Percentiles rank a stretch among this genome's conserved stretches.
Evolutionary conservation across 2,797 vertebrate species (phyloP).

Genomic region (Lerista edwardsae): DNA sequence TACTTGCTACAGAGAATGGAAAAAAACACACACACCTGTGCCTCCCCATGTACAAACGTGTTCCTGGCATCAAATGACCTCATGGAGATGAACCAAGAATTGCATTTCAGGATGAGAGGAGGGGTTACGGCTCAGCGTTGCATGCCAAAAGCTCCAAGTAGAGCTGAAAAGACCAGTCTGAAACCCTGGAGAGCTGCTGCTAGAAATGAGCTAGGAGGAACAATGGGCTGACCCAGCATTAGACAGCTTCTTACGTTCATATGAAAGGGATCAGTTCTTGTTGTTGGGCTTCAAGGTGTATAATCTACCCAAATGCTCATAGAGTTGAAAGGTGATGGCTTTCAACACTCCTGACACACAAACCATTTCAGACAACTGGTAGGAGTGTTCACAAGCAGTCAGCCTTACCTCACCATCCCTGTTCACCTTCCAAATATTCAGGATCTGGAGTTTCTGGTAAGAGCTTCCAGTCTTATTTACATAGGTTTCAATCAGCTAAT

Average conservation of each 20-base stretch:
- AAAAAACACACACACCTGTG: neutral
- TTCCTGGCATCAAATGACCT: neutral
- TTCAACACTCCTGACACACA: neutral
- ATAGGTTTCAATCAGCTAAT: conserved; percentile 86
- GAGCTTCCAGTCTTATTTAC: conserved; percentile 73
- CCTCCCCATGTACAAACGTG: neutral
- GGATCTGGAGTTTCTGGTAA: conserved; percentile 56
- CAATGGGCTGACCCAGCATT: too few relatives aligned
- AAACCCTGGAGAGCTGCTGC: too few relatives aligned
- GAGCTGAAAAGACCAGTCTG: too few relatives aligned
- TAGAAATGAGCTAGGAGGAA: too few relatives aligned
- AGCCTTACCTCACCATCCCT: conserved; percentile 85
- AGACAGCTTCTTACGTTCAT: too few relatives aligned
- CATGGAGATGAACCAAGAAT: neutral
- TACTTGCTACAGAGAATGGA: neutral
- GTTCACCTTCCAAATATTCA: conserved; percentile 87
- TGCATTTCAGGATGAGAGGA: too few relatives aligned
- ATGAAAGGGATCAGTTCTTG: neutral
- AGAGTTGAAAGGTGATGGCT: neutral
- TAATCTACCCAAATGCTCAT: neutral
- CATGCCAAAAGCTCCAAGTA: too few relatives aligned
- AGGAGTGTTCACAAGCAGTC: neutral
- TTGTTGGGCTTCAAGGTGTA: neutral
- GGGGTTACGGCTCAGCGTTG: too few relatives aligned
- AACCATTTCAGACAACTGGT: neutral